These are phyloP conservation scores for Glaucopsyche alexis DNA, from an alignment of 2,888 invertebrate genomes.

Conservation along the genomic window DNA sequence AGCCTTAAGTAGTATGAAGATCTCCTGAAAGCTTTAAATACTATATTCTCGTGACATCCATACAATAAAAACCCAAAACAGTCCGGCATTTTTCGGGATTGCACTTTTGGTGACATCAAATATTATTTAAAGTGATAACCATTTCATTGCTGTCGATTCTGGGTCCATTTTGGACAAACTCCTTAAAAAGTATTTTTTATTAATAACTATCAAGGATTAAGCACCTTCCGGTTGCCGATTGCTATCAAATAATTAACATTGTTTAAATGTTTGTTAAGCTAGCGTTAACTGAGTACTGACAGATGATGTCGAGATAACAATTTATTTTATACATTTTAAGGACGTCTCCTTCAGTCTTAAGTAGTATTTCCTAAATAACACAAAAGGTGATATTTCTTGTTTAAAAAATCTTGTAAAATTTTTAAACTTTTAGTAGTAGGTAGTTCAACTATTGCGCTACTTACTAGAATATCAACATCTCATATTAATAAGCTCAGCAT, in stretches of 20 bases:
- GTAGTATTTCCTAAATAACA: background rate
- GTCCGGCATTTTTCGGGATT: no score
- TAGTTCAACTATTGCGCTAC: no score
- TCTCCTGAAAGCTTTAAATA: no score
- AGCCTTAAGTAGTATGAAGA: no score
- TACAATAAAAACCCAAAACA: no score
- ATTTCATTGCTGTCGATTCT: no score
- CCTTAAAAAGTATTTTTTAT: background rate
- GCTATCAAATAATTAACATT: slow-evolving; percentile 18
- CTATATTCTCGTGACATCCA: no score
- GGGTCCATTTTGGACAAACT: background rate
- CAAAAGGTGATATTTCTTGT: background rate
- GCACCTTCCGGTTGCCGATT: background rate
- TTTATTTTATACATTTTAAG: slow-evolving; percentile 12
- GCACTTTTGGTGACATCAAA: no score
- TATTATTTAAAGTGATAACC: no score
- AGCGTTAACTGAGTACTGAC: background rate
- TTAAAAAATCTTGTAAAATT: background rate
- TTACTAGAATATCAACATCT: no score
- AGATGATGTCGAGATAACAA: slow-evolving; percentile 15
- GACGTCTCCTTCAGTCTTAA: slow-evolving; percentile 3
- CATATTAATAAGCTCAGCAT: no score
- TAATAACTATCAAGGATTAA: background rate
- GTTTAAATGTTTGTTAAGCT: slow-evolving; percentile 16
- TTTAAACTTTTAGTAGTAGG: background rate